A percentile compares a stretch with the other conserved stretches of the same genome.
phyloP scores from a whole-genome alignment of 2,797 vertebrate genomes.

The Antennarius maculatus region DNA sequence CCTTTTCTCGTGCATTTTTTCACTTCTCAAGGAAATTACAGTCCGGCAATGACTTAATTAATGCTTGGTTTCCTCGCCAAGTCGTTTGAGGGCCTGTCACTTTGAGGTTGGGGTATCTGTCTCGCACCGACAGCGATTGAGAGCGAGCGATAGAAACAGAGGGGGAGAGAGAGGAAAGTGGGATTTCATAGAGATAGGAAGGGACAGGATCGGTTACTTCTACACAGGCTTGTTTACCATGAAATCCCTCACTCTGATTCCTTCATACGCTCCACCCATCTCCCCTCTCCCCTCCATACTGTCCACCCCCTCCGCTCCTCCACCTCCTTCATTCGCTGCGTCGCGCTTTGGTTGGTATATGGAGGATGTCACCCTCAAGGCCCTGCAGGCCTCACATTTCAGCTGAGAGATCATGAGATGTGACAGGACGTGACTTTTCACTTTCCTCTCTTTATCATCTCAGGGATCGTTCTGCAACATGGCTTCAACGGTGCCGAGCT shows the following conservation, averaged over 20 bases:
- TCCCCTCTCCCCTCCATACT: conserved; percentile 20
- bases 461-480: conserved; percentile 69
- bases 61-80: conserved; percentile 91
- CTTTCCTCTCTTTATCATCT: conserved; percentile 81
- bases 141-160: conserved; percentile 75
- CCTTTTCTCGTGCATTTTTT: conserved; percentile 99
- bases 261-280: conserved; percentile 46
- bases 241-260: conserved; percentile 56
- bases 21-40: conserved; percentile 99
- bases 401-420: conserved; percentile 76
- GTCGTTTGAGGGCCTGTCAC: conserved; percentile 95
- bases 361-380: conserved; percentile 77
- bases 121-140: conserved; percentile 87
- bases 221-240: conserved; percentile 70
- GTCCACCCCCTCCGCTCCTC: conserved; percentile 39
- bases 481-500: conserved; percentile 55
- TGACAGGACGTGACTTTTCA: conserved; percentile 81
- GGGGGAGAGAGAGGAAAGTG: conserved; percentile 57
- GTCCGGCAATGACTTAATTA: conserved; percentile 99
- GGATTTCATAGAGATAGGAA: conserved; percentile 75
- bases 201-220: conserved; percentile 61
- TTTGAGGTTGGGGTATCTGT: conserved; percentile 92
- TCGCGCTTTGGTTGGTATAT: conserved; percentile 68
- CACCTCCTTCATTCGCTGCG: conserved; percentile 48
- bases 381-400: conserved; percentile 76